Base-by-base conservation (phyloP, 2,797 vertebrate genomes). In the Melanogrammus aeglefinus region DNA sequence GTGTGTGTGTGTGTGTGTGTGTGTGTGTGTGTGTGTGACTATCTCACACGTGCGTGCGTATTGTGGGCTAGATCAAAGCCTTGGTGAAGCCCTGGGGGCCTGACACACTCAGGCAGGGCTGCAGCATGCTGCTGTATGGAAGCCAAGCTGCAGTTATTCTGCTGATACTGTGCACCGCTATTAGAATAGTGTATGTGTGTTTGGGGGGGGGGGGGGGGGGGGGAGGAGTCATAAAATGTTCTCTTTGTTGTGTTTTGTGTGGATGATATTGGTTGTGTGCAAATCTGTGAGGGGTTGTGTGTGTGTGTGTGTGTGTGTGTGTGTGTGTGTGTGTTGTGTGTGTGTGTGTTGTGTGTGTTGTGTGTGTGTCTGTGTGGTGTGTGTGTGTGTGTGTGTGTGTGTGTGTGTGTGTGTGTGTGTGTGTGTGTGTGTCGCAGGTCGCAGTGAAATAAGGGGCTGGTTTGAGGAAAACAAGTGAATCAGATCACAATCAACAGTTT, bases 41-140 rank as follows among this genome's bases (percentile, higher is more conserved):
- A 29, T 24, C 85, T 80, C 85, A 89, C 90, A 84, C 85, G 84
- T 72, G 74, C 80, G 86, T 83, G 89, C n/a, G n/a, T 91, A 91
- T 94, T 93, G 89, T 93, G 87, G 81, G 76, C 84, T 83, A 94
- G 90, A 95, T 93, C 91, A 94, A 94, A 94, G 91, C 86, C 75
- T 71, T 82, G 72, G 72, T 77, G 89, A 91, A 91, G 83, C 91
- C 90, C 92, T 82, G 84, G 79, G 88, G 93, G 91, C 88, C 87
- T 86, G 90, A 92, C 90, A 90, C 85, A 91, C 89, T 93, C 90
- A 85, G 84, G 85, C 87, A 84, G 87, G 88, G 86, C 91, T 91
- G 86, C 91, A 90, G 86, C 66, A 51, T 76, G 75, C 75, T 84
- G 90, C 91, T 84, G 86, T 80, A 74, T 80, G 16, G 78, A 78